Percentiles rank a stretch among this genome's conserved stretches.
phyloP scores from a whole-genome alignment of 2,888 invertebrate genomes.

The Metallyticus violacea region DNA sequence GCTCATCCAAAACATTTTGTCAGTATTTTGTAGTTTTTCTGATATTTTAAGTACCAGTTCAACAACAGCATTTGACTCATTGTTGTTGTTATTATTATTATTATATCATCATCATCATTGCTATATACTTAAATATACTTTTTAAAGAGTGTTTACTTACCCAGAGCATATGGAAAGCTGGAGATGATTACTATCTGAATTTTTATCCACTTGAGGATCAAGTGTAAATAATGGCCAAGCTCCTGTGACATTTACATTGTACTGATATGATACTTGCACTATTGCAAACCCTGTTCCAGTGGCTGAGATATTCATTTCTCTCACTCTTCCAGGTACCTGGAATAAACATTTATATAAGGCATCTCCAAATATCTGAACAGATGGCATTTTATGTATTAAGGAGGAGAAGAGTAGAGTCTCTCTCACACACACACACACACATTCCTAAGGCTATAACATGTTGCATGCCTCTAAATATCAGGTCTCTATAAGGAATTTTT shows the following conservation, averaged over 20 bases:
- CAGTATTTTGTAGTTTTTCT: no score
- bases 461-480: no score
- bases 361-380: not conserved
- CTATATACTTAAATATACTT: not conserved
- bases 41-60: no score
- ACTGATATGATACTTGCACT: slow-evolving; percentile 74
- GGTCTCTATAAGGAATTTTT: no score
- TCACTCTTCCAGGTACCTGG: slow-evolving; percentile 54
- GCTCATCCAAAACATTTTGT: no score
- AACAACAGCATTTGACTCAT: no score
- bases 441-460: no score
- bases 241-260: slow-evolving; percentile 82
- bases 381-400: no score
- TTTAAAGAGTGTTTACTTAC: slow-evolving; percentile 45
- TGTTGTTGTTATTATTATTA: no score
- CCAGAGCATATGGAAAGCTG: slow-evolving; percentile 80
- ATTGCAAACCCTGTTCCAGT: slow-evolving; percentile 77
- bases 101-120: no score
- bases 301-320: slow-evolving; percentile 69
- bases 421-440: no score
- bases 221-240: slow-evolving; percentile 84
- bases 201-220: slow-evolving; percentile 81
- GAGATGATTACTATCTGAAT: slow-evolving; percentile 71
- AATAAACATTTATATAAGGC: not conserved
- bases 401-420: no score